These are phyloP conservation scores for Gymnocypris eckloni DNA, from an alignment of 2,797 vertebrate genomes.

Conservation along the genomic window DNA sequence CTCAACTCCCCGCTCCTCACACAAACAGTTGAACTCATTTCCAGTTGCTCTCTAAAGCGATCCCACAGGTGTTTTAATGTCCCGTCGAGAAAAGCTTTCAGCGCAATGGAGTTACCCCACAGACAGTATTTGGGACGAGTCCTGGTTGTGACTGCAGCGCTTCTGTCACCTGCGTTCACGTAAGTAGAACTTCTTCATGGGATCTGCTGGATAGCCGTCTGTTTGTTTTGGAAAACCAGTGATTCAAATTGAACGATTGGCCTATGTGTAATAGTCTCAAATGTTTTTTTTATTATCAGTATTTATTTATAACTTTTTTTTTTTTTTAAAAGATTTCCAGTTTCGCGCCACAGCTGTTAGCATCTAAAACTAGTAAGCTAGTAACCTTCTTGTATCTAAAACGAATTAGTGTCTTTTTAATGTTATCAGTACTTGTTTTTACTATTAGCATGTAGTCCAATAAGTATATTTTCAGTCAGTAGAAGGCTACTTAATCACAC, in stretches of 20 bases:
- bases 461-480: background rate
- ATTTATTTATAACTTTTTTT: background rate
- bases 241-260: background rate
- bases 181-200: conserved; percentile 70
- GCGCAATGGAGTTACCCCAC: conserved; percentile 81
- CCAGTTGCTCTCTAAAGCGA: conserved; percentile 66
- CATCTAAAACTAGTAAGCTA: background rate
- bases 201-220: background rate
- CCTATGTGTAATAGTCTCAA: background rate
- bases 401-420: background rate
- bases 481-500: background rate
- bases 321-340: no score
- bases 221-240: conserved; percentile 3
- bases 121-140: conserved; percentile 81
- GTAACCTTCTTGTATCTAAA: background rate
- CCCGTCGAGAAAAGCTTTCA: conserved; percentile 77
- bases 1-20: conserved; percentile 75
- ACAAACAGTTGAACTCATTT: conserved; percentile 71
- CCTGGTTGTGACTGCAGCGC: conserved; percentile 81
- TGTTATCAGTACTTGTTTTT: background rate
- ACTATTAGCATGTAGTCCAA: background rate
- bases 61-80: conserved; percentile 81
- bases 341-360: background rate
- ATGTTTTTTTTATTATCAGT: background rate
- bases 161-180: conserved; percentile 85